These are phyloP conservation scores for Psilopogon haemacephalus DNA, from an alignment of 2,113 vertebrate species.

Conservation along the genomic window DNA sequence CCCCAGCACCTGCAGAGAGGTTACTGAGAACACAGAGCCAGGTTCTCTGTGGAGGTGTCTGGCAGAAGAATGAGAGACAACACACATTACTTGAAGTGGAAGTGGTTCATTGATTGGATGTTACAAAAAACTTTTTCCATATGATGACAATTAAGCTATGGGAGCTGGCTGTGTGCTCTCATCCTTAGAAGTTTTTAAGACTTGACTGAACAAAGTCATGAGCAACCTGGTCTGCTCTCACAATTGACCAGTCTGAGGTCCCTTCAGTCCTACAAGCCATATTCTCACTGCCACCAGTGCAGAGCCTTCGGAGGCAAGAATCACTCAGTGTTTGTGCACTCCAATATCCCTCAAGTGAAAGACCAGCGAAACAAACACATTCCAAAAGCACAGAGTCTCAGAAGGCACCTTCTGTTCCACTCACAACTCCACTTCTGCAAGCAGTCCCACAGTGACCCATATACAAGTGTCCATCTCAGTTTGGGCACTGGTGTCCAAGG, in stretches of 20 bases:
- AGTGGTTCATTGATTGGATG: background rate
- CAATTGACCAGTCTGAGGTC: background rate
- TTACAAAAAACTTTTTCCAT: background rate
- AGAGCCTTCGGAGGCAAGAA: background rate
- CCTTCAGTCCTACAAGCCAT: background rate
- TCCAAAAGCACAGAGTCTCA: background rate
- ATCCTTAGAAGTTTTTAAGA: background rate
- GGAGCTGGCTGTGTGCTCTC: background rate
- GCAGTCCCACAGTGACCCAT: background rate
- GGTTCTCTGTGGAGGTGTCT: background rate
- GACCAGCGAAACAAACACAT: background rate
- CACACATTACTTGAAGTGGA: background rate
- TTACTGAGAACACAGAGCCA: background rate
- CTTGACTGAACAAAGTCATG: background rate
- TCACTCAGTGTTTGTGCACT: background rate
- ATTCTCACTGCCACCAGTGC: background rate
- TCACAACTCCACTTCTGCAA: background rate
- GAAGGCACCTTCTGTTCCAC: background rate
- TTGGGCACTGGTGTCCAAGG: background rate
- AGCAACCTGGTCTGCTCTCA: background rate
- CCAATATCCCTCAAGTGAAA: accelerated
- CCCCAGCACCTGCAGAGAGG: background rate
- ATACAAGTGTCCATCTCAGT: background rate
- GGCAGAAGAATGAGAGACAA: background rate
- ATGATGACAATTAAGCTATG: background rate